A percentile compares a stretch with the other conserved stretches of the same genome.
These are phyloP conservation scores for Anastrepha obliqua DNA, from an alignment of 1,140 invertebrate genomes.

Conservation along the genomic window DNA sequence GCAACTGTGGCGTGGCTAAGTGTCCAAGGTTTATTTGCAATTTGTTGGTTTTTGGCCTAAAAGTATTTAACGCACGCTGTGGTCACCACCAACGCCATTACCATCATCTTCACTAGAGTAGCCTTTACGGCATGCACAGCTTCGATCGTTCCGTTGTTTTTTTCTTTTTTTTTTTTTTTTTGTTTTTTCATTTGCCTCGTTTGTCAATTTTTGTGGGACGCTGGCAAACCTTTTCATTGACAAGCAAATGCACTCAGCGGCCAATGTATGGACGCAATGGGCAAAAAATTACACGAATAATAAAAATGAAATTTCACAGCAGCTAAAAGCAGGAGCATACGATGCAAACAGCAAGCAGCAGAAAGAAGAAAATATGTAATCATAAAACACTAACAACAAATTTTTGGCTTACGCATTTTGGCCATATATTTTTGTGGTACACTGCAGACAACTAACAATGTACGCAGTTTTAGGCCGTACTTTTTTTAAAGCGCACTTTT, in stretches of 20 bases:
- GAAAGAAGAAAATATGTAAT: background rate
- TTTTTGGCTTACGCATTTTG: slow-evolving; percentile 51
- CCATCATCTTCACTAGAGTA: background rate
- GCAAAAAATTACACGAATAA: slow-evolving; percentile 45
- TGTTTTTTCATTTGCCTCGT: background rate
- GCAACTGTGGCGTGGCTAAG: slow-evolving; percentile 10
- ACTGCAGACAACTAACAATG: background rate
- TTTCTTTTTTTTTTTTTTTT: background rate
- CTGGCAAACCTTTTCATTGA: slow-evolving; percentile 56
- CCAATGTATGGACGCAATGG: slow-evolving; percentile 17
- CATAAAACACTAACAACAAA: slow-evolving; percentile 38
- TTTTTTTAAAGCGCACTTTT: background rate
- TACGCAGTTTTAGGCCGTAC: slow-evolving; percentile 2
- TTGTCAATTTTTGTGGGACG: slow-evolving; percentile 37
- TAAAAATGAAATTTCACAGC: slow-evolving; percentile 51
- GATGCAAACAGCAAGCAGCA: background rate
- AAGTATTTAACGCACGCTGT: slow-evolving; percentile 53
- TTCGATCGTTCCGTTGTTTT: background rate
- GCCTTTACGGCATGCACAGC: background rate
- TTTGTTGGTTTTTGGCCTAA: slow-evolving; percentile 45
- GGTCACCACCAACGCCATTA: slow-evolving; percentile 39
- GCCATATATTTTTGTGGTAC: background rate
- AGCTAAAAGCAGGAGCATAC: slow-evolving; percentile 14
- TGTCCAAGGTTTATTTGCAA: background rate
- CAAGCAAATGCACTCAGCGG: slow-evolving; percentile 59